Base-by-base conservation (phyloP, 1,140 invertebrate genomes). In the Ladona fulva region DNA sequence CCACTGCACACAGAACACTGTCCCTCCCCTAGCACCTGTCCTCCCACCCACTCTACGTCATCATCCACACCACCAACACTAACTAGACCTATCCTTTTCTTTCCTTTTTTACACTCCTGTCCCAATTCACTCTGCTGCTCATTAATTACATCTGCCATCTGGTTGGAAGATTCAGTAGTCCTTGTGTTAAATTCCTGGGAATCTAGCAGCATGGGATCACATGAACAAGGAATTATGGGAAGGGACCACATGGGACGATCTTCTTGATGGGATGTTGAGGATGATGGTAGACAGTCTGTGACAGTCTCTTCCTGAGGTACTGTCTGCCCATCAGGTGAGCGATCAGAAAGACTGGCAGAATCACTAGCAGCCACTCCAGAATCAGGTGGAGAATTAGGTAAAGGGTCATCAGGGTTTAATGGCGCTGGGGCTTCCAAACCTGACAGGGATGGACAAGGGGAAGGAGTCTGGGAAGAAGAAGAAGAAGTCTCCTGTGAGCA, bases 291-390 rank as follows among this genome's bases (percentile, higher is more conserved):
- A 22, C 52, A 66, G 14, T 66, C 52, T 16, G 16, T 3, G 16
- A 5, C 52, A 66, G 1, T 66, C 16, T 66, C 52, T 66, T 66
- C 3, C 52, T 66, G 52, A 52, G 24, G 11, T 25, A 44, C 78
- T 7, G 75, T 24, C 42, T 75, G 42, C 5, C 76, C 29, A 76
- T 79, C 79, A 25, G 79, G 79, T 25, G 78, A 80, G 37, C 78
- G 42, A 74, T 80, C 79, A 16, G 78, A 80, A 73, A 79, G 74
- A 78, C 78, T 79, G 24, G 76, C 78, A 42, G 77, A 16, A 7
- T 80, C 78, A 77, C 78, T 79, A n/a, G 25, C 77, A 12, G 78
- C 79, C 8, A 79, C 77, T 22, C 79, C 79, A 16, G 79, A 79
- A 25, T 79, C 79, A 25, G 75, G 25, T 19, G 79, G 79, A 0